phyloP scores from a whole-genome alignment of 2,113 vertebrate genomes.

The Myiozetetes cayanensis region DNA sequence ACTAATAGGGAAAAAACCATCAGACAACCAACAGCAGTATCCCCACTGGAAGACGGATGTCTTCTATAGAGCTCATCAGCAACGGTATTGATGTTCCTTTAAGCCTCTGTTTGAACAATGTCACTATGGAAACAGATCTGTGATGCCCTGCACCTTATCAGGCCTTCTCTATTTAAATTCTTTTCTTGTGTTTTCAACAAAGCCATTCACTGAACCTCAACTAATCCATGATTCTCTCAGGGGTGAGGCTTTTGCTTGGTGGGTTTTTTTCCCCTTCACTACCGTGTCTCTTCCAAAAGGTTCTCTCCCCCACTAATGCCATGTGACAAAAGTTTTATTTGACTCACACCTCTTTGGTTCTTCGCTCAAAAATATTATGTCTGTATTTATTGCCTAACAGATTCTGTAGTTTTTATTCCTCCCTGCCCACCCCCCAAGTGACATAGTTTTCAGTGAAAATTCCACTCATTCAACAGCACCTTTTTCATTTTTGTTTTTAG shows the following conservation, averaged over 20 bases:
- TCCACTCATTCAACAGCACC: background rate
- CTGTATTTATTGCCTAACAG: background rate
- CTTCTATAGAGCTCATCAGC: conserved; percentile 21
- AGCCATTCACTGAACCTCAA: conserved; percentile 75
- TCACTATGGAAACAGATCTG: conserved; percentile 73
- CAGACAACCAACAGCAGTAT: background rate
- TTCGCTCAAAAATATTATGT: background rate
- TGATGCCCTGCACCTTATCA: conserved; percentile 70
- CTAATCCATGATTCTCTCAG: conserved; percentile 72
- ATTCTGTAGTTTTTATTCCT: background rate
- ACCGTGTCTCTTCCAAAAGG: background rate
- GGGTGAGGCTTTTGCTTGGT: background rate
- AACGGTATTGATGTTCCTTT: conserved; percentile 48
- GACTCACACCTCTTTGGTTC: background rate
- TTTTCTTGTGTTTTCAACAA: conserved; percentile 70
- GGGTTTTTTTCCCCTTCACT: background rate
- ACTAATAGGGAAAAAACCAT: background rate
- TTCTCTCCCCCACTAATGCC: background rate
- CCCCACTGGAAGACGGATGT: background rate
- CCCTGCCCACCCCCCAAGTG: background rate
- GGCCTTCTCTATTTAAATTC: conserved; percentile 71
- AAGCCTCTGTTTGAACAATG: conserved; percentile 61
- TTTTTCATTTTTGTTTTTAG: conserved; percentile 22
- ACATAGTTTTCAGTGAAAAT: conserved; percentile 11
- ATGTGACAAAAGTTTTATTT: conserved; percentile 37